Evolutionary conservation across 2,113 vertebrate genomes (phyloP).

Genomic region (Leucopternis melanops): DNA sequence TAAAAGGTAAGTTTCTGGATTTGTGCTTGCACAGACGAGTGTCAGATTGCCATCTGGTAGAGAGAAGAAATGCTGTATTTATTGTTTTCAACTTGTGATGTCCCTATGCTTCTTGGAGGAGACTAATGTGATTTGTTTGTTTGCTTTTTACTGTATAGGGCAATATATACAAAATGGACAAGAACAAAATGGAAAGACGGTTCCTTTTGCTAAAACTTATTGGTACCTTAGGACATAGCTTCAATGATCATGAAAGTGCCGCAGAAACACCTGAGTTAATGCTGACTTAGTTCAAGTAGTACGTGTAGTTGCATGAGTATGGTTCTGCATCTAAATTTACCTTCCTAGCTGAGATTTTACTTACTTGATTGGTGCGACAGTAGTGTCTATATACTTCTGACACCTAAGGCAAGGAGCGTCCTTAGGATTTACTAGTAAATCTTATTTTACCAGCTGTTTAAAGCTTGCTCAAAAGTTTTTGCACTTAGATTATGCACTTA

Average conservation of each 20-base stretch:
- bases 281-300: background rate
- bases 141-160: background rate
- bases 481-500: background rate
- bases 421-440: background rate
- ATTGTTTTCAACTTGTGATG: background rate
- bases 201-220: background rate
- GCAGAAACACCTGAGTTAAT: background rate
- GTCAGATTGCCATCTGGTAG: background rate
- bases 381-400: background rate
- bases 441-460: background rate
- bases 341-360: background rate
- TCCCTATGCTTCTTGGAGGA: background rate
- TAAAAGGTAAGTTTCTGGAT: background rate
- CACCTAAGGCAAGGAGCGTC: background rate
- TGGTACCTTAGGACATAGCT: background rate
- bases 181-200: background rate
- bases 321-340: background rate
- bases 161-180: background rate
- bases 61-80: background rate
- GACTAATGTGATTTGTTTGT: background rate
- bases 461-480: background rate
- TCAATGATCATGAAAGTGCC: background rate
- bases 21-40: background rate
- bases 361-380: background rate
- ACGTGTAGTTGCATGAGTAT: background rate